These are phyloP conservation scores for Piscicola geometra DNA, from an alignment of 2,888 invertebrate genomes.

Conservation along the genomic window DNA sequence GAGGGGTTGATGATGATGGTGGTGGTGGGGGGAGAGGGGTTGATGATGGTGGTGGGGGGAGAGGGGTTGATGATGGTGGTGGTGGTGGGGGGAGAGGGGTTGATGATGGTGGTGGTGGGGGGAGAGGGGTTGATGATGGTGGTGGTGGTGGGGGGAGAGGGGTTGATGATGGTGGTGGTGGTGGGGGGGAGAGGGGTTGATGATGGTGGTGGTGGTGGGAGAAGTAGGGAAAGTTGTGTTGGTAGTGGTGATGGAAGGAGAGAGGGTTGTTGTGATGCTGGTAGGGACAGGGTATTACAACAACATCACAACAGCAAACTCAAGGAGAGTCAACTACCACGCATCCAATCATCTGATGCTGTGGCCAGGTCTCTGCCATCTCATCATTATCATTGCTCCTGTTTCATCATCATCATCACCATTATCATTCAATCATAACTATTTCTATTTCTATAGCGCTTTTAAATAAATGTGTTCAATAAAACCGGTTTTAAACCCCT, in stretches of 20 bases:
- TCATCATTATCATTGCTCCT: no score
- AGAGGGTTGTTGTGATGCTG: background rate
- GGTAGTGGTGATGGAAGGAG: no score
- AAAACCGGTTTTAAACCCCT: background rate
- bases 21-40: background rate
- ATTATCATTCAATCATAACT: no score
- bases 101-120: conserved; percentile 3
- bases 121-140: background rate
- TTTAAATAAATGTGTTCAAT: no score
- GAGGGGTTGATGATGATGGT: background rate
- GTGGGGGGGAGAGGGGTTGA: no score
- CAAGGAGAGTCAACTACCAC: conserved; percentile 30
- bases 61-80: background rate
- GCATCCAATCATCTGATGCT: conserved; percentile 20
- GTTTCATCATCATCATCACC: no score
- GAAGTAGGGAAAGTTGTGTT: no score
- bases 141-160: background rate
- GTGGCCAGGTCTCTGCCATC: conserved; percentile 2
- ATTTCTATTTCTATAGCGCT: no score
- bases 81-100: background rate
- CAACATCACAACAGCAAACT: conserved; percentile 19
- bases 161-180: conserved; percentile 19
- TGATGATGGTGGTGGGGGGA: background rate
- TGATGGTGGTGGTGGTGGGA: background rate
- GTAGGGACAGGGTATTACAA: background rate